Evolutionary conservation across 2,888 invertebrate genomes (phyloP), one percentile per base, ranked within the genome.

Genomic region (Diplazon laetatorius): DNA sequence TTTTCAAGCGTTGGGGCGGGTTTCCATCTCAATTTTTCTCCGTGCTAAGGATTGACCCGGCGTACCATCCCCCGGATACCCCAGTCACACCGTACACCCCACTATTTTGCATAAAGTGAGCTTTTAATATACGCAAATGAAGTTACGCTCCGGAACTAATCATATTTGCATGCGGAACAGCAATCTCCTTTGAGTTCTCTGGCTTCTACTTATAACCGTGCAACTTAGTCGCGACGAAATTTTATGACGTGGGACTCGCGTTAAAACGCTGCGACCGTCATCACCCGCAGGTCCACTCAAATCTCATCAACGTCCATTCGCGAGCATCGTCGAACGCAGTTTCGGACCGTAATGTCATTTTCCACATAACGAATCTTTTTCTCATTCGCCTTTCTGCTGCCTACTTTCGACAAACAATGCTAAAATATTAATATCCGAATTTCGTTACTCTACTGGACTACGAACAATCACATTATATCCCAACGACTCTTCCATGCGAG

Each of bases 51-150:
- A 63, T 63, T 69, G 63, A 70, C 46, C 46, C 30, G 8, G 8
- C 42, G 22, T 20, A 10, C 55, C 42, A 18, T 44, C 30, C 30
- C 12, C 35, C 52, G 16, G 30, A 20, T 14, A 5, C 20, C 62
- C 35, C 1, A 10, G 12, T n/a, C 20, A 39, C 63, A 39, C 63
- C 35, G n/a, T 57, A 66, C 80, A 72, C 65, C 76, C 84, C 82
- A 73, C 78, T 82, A 82, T 86, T 85, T 87, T 85, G 84, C 87
- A 88, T 87, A 86, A 87, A 89, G 85, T 82, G 84, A 86, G 85
- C 85, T 89, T 90, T 87, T 88, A 88, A 89, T 88, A 85, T 84
- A 89, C 85, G 87, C 87, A 88, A 90, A 90, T 89, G 87, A 89
- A 89, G 87, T 89, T 89, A 88, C 85, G 84, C 85, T 86, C 85